A percentile compares a stretch with the other conserved stretches of the same genome.
Conservation (phyloP, 2,113 vertebrate genomes). For the Accipiter virgatus region DNA sequence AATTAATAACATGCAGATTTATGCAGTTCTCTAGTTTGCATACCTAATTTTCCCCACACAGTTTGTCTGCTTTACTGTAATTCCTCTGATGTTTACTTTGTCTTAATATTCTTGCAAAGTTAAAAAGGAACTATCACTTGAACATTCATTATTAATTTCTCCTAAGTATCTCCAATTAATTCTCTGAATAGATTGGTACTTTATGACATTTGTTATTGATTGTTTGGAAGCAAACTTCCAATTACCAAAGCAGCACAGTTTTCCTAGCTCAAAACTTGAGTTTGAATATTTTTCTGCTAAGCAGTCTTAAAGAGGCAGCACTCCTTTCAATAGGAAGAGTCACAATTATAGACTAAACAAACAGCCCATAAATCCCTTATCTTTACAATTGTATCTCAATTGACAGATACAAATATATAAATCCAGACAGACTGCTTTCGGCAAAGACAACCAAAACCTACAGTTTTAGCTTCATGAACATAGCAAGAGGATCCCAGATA, state of each 20-base stretch:
- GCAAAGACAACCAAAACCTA: neutral
- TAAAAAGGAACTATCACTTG: slow-evolving; percentile 65
- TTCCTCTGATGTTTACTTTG: slow-evolving; percentile 72
- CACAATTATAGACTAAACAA: neutral
- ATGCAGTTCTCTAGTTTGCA: slow-evolving; percentile 62
- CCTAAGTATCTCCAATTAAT: slow-evolving; percentile 68
- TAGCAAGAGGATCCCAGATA: neutral
- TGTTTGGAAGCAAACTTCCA: slow-evolving; percentile 66
- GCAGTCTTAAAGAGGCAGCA: neutral
- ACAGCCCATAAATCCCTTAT: neutral
- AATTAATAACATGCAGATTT: slow-evolving; percentile 71
- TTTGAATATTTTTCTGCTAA: neutral
- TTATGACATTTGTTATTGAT: slow-evolving; percentile 64
- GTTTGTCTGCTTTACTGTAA: slow-evolving; percentile 48
- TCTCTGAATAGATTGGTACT: slow-evolving; percentile 58
- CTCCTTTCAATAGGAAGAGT: neutral
- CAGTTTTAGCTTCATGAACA: neutral
- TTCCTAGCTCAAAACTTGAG: neutral
- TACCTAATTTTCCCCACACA: slow-evolving; percentile 58
- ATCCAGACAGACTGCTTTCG: neutral
- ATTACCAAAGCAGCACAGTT: slow-evolving; percentile 29
- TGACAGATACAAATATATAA: neutral
- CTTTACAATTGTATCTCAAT: neutral
- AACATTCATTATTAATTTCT: slow-evolving; percentile 73
- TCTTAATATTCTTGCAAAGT: slow-evolving; percentile 66